phyloP scores from a whole-genome alignment of 2,888 invertebrate genomes.

The Dromius quadrimaculatus region DNA sequence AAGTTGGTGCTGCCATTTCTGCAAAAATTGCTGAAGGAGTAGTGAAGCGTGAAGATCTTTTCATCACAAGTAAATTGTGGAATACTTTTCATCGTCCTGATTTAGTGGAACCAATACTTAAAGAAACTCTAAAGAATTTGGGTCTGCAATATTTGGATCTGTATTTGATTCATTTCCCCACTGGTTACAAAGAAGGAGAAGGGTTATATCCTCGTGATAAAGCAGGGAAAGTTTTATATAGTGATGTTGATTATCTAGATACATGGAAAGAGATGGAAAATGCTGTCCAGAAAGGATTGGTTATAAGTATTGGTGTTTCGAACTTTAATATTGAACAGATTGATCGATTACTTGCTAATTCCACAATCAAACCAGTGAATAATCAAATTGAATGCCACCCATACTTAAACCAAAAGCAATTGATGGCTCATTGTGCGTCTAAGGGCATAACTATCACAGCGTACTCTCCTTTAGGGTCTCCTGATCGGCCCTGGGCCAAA shows the following conservation, averaged over 20 bases:
- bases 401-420: constrained; percentile 78
- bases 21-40: constrained; percentile 75
- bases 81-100: constrained; percentile 87
- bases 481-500: constrained; percentile 84
- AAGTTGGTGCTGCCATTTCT: constrained; percentile 75
- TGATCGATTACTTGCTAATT: constrained; percentile 74
- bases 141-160: constrained; percentile 85
- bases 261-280: constrained; percentile 86
- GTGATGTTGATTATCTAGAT: constrained; percentile 79
- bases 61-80: constrained; percentile 79
- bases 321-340: constrained; percentile 89
- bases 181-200: constrained; percentile 81
- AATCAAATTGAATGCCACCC: constrained; percentile 87
- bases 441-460: constrained; percentile 79
- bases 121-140: constrained; percentile 78
- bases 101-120: constrained; percentile 78
- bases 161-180: constrained; percentile 94
- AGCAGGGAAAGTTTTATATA: constrained; percentile 70
- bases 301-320: constrained; percentile 85
- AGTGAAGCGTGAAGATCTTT: constrained; percentile 78
- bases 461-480: constrained; percentile 89
- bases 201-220: constrained; percentile 74
- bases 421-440: constrained; percentile 77
- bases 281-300: constrained; percentile 76
- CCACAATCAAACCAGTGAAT: constrained; percentile 75